Percentiles rank a stretch among this genome's conserved stretches.
These are phyloP conservation scores for Rotaria magnacalcarata DNA, from an alignment of 2,888 invertebrate species.

Conservation along the genomic window DNA sequence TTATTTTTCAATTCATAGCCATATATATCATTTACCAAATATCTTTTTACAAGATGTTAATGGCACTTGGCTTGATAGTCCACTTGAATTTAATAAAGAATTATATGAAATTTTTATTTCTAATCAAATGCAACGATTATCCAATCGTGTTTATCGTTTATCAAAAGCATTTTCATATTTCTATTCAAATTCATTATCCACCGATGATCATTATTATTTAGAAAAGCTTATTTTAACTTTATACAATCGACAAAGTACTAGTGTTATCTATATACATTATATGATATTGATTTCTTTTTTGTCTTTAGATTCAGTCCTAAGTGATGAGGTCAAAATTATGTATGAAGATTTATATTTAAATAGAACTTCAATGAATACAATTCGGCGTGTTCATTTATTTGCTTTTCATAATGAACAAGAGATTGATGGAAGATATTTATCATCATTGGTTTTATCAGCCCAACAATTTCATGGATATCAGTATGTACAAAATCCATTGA, in stretches of 20 bases:
- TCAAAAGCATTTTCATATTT: neutral
- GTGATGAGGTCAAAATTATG: neutral
- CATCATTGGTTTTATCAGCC: neutral
- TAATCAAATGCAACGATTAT: neutral
- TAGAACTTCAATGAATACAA: neutral
- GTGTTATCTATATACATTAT: neutral
- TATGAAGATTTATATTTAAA: constrained; percentile 12
- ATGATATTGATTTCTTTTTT: neutral
- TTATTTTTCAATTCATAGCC: neutral
- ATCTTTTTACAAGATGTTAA: neutral
- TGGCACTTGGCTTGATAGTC: constrained; percentile 7
- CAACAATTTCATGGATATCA: neutral
- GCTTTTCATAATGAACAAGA: neutral
- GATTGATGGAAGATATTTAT: constrained; percentile 7
- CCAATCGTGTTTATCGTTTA: neutral
- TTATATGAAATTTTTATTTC: neutral
- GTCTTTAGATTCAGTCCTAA: neutral
- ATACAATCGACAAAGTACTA: neutral
- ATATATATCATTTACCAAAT: neutral
- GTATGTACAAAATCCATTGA: neutral
- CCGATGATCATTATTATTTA: neutral
- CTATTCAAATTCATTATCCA: neutral
- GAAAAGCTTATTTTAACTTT: neutral
- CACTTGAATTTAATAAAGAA: neutral
- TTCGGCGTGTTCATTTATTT: neutral